Evolutionary conservation across 2,888 invertebrate genomes (phyloP), one percentile per base, ranked within the genome.

Genomic region (Leucania comma): DNA sequence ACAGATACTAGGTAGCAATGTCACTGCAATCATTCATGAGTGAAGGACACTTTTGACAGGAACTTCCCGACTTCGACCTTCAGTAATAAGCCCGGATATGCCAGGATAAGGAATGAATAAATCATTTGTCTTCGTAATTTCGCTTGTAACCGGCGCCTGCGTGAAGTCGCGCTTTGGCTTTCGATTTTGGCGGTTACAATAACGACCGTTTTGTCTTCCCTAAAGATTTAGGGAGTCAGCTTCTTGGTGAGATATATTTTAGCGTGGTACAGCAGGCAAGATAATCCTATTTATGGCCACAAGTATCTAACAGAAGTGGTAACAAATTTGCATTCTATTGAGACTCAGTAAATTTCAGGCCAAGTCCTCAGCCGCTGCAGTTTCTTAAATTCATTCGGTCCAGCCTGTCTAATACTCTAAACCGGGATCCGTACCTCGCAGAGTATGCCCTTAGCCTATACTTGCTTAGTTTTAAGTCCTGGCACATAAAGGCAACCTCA

Each of bases 51-150:
- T 0, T 22, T 29, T 63, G 70, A 38, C 70, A 38, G 20, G n/a
- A 6, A 38, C 64, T 64, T 71, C 71, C 70, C 54, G 64, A 48
- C 3, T n/a, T n/a, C 48, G 54, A 48, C 71, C 71, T 71, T 71
- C 8, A 54, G 22, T 63, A 20, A 24, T 60, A 29, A 59, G 48
- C 0, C 71, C 62, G 70, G 70, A 71, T 29, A 17, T 2, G 6
- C 17, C 5, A 8, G 46, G 48, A 63, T 71, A 63, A 38, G 29
- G 12, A 29, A 29, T 71, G 72, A 72, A 71, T 71, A 63, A n/a
- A 0, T 72, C 1, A 63, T 29, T 2, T n/a, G 26, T 32, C 26
- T 17, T 35, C 10, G 9, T 24, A 12, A 22, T 29, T 26, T 50
- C 3, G 38, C 38, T 14, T 20, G 26, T 46, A 12, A 4, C 38